Percentiles rank a stretch among this genome's conserved stretches.
Evolutionary conservation across 1,140 invertebrate genomes (phyloP).

Genomic region (Acromyrmex echinatior): DNA sequence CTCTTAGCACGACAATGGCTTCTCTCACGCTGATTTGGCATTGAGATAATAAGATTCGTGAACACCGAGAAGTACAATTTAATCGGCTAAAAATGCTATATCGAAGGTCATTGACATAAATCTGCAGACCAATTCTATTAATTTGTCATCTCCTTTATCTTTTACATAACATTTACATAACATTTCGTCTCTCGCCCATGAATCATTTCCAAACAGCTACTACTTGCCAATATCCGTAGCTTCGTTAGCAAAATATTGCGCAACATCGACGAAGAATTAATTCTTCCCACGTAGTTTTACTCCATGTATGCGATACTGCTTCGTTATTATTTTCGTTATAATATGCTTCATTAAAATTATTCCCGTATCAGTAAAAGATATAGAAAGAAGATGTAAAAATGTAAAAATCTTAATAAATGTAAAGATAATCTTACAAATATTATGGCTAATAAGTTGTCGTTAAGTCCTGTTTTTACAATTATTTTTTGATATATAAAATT

Average conservation of each 20-base stretch:
- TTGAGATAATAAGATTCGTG: constrained; percentile 16
- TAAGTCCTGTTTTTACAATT: neutral
- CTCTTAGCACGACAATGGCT: neutral
- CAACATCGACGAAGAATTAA: constrained; percentile 53
- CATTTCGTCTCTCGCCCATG: neutral
- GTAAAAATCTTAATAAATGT: constrained; percentile 4
- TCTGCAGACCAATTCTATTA: constrained; percentile 38
- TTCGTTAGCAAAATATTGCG: constrained; percentile 50
- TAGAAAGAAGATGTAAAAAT: neutral
- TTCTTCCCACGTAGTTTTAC: constrained; percentile 31
- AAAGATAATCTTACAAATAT: neutral
- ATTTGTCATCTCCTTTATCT: neutral
- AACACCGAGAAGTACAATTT: neutral
- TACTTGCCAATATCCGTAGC: constrained; percentile 24
- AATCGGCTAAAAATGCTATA: neutral
- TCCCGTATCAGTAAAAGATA: neutral
- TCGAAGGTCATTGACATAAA: constrained; percentile 13
- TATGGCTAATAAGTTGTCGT: neutral
- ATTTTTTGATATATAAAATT: neutral
- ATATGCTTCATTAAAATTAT: constrained; percentile 34
- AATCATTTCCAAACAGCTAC: constrained; percentile 4
- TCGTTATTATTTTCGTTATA: constrained; percentile 43
- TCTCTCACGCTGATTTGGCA: neutral
- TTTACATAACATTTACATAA: constrained; percentile 41
- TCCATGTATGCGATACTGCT: neutral